Evolutionary conservation across 2,797 vertebrate species (phyloP), one percentile per base, ranked within the genome.

Genomic region (Premnoplex brunnescens): DNA sequence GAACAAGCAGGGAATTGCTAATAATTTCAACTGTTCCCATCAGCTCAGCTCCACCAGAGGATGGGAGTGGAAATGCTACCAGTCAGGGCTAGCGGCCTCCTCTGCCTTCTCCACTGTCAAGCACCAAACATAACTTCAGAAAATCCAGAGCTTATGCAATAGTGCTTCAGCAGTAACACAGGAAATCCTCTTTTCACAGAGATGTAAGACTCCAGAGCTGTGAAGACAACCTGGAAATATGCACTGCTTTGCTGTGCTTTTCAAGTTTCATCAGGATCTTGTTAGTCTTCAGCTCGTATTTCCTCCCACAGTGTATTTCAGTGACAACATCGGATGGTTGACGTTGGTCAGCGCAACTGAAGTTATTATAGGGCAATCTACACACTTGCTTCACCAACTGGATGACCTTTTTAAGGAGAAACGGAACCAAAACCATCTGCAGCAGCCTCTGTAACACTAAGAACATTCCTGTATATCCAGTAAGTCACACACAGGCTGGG

Each of bases 301-400:
- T 92, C 36, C 63, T 63, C 39, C 78, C 76, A 67, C 48, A 28
- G 59, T n/a, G 28, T 9, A 14, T 7, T 3, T 1, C 0, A 14
- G 26, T 14, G 8, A 64, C 44, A 55, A 6, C 46, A 39, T 3
- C 5, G 17, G 6, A 82, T 19, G 30, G 24, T 0, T 62, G 43
- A 86, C 48, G 20, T 2, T 7, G 6, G 51, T 76, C 63, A 76
- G 48, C 1, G 0, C 44, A 59, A 20, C 0, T 66, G 5, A 59
- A 55, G 60, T 27, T 56, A 18, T 10, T 9, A 58, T 4, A 55
- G 21, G 19, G 39, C 27, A 69, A 71, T 14, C 67, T 59, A 66
- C 21, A 8, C 3, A 24, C 14, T 28, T 4, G 2, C 36, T 83
- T 69, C 48, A 21, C 43, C 59, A 59, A 7, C 7, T 20, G 12